These are phyloP conservation scores for Teleiodes luculella DNA, from an alignment of 2,888 invertebrate species.

Conservation along the genomic window DNA sequence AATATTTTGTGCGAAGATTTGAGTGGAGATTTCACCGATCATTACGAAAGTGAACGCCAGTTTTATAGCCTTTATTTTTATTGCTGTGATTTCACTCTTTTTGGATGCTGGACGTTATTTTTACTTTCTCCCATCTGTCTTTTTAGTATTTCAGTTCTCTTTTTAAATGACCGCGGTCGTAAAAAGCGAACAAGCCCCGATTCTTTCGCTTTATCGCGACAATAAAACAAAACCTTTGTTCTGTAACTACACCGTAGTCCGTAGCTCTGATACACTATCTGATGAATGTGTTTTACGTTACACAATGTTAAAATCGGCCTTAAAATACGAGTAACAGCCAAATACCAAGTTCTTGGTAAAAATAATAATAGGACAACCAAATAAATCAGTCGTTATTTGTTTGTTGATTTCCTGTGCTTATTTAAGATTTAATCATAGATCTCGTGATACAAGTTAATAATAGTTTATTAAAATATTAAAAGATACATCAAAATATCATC, in stretches of 20 bases:
- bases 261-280: background rate
- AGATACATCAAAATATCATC: too few relatives aligned
- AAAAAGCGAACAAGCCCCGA: slow-evolving; percentile 22
- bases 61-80: background rate
- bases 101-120: background rate
- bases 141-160: background rate
- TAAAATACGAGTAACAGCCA: too few relatives aligned
- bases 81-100: too few relatives aligned
- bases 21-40: background rate
- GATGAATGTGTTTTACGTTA: background rate
- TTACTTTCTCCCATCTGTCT: background rate
- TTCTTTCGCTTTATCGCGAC: slow-evolving; percentile 36
- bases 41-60: background rate
- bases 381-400: too few relatives aligned
- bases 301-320: too few relatives aligned
- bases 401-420: too few relatives aligned
- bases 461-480: too few relatives aligned
- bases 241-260: slow-evolving; percentile 28
- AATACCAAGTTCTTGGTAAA: too few relatives aligned
- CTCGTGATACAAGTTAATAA: too few relatives aligned
- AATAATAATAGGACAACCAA: too few relatives aligned
- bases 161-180: background rate
- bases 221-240: slow-evolving; percentile 45
- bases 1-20: background rate
- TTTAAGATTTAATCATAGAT: too few relatives aligned